Percentiles rank a stretch among this genome's conserved stretches.
Evolutionary conservation across 1,140 invertebrate species (phyloP).

Genomic region (Drosophila carrolli): DNA sequence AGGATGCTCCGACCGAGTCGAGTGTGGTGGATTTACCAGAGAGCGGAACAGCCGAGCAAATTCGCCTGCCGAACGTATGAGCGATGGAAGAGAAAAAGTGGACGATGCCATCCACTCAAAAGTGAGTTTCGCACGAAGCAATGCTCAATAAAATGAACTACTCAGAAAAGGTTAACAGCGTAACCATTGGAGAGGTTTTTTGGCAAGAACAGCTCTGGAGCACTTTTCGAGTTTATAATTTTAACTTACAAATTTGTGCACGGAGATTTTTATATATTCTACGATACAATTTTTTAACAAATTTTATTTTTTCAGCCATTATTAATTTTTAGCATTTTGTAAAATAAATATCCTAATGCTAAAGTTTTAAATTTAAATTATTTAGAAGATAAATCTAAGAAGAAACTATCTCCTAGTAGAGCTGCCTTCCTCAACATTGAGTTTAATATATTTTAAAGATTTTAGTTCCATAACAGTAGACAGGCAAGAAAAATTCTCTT

Average conservation of each 20-base stretch:
- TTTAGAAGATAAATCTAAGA: no score
- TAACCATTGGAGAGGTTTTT: background rate
- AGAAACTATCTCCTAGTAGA: background rate
- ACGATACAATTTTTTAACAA: no score
- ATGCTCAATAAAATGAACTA: no score
- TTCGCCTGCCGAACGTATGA: conserved; percentile 2
- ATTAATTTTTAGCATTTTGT: no score
- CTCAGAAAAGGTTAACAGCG: conserved; percentile 1
- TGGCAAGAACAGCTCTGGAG: no score
- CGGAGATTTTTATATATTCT: no score
- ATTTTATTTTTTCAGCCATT: no score
- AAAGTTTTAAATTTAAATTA: no score
- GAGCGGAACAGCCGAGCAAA: conserved; percentile 3
- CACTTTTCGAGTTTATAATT: no score
- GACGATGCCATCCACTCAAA: background rate
- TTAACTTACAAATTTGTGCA: no score
- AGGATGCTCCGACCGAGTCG: conserved; percentile 8
- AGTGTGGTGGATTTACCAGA: conserved; percentile 53
- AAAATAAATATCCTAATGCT: no score
- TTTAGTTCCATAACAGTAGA: background rate
- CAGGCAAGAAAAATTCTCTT: background rate
- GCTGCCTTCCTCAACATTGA: background rate
- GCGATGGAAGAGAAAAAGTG: conserved; percentile 1
- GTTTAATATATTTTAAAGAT: background rate
- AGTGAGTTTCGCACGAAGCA: background rate